Evolutionary conservation across 1,140 invertebrate species (phyloP).

Genomic region (Aphelenchoides fujianensis): DNA sequence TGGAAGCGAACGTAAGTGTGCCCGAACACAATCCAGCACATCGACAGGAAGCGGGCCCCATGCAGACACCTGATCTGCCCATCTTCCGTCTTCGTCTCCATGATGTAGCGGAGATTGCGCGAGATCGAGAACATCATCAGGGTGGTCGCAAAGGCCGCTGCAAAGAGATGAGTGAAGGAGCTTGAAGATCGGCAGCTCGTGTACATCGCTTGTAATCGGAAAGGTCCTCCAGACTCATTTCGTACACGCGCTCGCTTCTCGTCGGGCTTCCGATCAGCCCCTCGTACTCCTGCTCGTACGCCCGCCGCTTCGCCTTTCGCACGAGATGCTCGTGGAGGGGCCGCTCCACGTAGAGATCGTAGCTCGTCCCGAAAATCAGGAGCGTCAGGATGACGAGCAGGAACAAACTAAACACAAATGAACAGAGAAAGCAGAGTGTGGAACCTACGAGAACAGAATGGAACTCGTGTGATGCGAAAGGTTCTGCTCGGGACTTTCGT

Average conservation of each 20-base stretch:
- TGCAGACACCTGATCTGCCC: slow-evolving; percentile 60
- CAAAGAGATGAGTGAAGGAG: slow-evolving; percentile 18
- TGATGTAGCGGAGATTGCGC: slow-evolving; percentile 36
- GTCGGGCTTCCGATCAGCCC: not conserved
- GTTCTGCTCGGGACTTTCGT: slow-evolving; percentile 52
- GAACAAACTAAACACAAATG: slow-evolving; percentile 36
- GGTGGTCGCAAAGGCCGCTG: slow-evolving; percentile 40
- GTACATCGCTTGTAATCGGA: not conserved
- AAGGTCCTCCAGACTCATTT: slow-evolving; percentile 16
- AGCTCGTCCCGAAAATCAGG: slow-evolving; percentile 57
- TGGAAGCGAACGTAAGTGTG: slow-evolving; percentile 48
- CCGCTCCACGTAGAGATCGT: slow-evolving; percentile 50
- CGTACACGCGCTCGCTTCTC: not conserved
- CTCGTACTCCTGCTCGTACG: not conserved
- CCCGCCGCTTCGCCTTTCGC: not conserved
- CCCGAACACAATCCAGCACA: slow-evolving; percentile 60
- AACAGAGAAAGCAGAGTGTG: slow-evolving; percentile 10
- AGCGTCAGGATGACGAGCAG: slow-evolving; percentile 49
- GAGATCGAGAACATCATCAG: slow-evolving; percentile 53
- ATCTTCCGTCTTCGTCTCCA: slow-evolving; percentile 40
- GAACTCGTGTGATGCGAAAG: slow-evolving; percentile 49
- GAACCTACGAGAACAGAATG: slow-evolving; percentile 53
- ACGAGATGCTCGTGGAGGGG: slow-evolving; percentile 32
- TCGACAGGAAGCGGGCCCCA: slow-evolving; percentile 52
- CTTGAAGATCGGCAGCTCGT: slow-evolving; percentile 10